Conservation (phyloP, 1,140 invertebrate genomes). For the Brachionus calyciflorus region DNA sequence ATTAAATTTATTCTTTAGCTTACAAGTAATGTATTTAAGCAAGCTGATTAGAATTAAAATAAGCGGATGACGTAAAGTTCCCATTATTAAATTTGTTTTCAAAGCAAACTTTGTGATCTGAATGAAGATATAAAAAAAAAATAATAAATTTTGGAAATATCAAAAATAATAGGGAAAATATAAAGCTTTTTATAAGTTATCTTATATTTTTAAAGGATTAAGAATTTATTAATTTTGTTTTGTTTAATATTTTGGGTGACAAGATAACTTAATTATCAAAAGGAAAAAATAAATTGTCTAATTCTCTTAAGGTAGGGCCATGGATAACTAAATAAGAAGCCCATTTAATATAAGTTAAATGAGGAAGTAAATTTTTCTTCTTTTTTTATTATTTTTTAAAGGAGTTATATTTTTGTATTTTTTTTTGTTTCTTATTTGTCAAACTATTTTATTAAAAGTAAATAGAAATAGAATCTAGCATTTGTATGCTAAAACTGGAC, state of each 20-base stretch:
- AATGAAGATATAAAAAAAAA: neutral
- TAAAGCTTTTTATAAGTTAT: slow-evolving; percentile 38
- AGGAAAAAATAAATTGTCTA: slow-evolving; percentile 16
- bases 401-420: slow-evolving; percentile 18
- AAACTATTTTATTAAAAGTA: too few relatives aligned
- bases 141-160: slow-evolving; percentile 9
- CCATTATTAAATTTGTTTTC: neutral
- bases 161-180: slow-evolving; percentile 15
- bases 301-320: neutral
- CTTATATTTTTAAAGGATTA: slow-evolving; percentile 29
- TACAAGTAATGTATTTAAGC: neutral
- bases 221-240: slow-evolving; percentile 20
- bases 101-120: neutral
- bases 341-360: neutral
- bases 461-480: neutral
- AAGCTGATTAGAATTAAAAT: neutral
- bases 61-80: neutral
- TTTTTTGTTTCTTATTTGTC: slow-evolving; percentile 20
- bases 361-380: slow-evolving; percentile 11
- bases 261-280: slow-evolving; percentile 42
- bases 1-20: too few relatives aligned
- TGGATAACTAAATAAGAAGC: neutral
- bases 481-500: neutral
- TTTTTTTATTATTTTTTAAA: slow-evolving; percentile 8
- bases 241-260: slow-evolving; percentile 37